These are phyloP conservation scores for Larimichthys crocea DNA, from an alignment of 2,113 vertebrate genomes.

Conservation along the genomic window DNA sequence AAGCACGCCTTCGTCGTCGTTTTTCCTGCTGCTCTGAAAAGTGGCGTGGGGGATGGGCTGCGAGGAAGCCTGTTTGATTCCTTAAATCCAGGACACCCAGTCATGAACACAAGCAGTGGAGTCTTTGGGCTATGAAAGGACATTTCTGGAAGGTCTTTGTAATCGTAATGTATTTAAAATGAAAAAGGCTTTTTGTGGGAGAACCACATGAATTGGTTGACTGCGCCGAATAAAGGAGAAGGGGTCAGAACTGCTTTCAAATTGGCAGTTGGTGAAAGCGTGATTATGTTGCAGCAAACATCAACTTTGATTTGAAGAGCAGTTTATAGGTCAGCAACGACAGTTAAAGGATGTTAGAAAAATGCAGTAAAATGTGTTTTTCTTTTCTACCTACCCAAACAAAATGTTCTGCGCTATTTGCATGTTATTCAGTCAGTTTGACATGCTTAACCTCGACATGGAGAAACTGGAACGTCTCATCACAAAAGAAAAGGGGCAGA, in stretches of 20 bases:
- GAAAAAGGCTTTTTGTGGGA: conserved; percentile 48
- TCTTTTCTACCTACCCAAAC: background rate
- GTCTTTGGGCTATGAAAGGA: conserved; percentile 56
- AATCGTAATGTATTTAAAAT: conserved; percentile 55
- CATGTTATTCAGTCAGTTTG: background rate
- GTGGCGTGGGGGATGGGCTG: conserved; percentile 73
- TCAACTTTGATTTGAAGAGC: background rate
- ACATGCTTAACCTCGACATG: background rate
- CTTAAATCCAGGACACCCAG: conserved; percentile 76
- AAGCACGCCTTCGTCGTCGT: conserved; percentile 72
- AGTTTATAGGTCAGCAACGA: conserved; percentile 12
- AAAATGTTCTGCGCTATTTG: background rate
- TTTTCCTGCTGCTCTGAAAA: conserved; percentile 78
- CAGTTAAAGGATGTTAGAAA: conserved; percentile 11
- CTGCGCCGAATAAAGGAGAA: conserved; percentile 38
- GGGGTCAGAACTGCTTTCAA: conserved; percentile 56
- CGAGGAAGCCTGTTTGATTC: conserved; percentile 77
- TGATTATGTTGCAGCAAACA: conserved; percentile 16
- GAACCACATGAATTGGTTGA: conserved; percentile 37
- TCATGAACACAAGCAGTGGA: conserved; percentile 54
- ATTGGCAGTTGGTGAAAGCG: conserved; percentile 29
- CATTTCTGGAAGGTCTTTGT: conserved; percentile 63
- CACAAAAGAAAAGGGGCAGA: background rate
- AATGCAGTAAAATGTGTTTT: background rate
- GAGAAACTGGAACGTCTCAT: background rate